A percentile compares a stretch with the other conserved stretches of the same genome.
phyloP scores from a whole-genome alignment of 23 tunicate genomes.

The Phallusia fumigata region DNA sequence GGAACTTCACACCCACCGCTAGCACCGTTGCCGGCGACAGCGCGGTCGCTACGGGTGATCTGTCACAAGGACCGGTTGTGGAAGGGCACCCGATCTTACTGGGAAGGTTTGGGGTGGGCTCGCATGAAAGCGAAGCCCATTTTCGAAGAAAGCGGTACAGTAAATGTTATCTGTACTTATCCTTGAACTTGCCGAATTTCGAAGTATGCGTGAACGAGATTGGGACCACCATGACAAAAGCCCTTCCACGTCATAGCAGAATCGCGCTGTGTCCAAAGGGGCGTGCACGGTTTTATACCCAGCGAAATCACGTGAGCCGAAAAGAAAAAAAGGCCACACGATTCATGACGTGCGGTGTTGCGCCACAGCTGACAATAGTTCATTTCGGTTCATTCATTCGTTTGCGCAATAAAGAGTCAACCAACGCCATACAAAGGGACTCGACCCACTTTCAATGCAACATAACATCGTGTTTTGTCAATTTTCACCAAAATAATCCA shows the following conservation, averaged over 20 bases:
- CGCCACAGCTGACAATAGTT: not conserved
- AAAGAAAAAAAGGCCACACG: constrained; percentile 16
- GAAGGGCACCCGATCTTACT: constrained; percentile 37
- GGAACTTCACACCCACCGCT: constrained; percentile 68
- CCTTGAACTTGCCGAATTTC: constrained; percentile 37
- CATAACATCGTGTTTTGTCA: too few species aligned
- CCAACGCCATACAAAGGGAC: too few species aligned
- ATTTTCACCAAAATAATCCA: too few species aligned
- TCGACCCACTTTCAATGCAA: too few species aligned
- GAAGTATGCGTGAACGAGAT: constrained; percentile 68
- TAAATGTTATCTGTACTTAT: constrained; percentile 61
- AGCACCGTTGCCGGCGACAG: constrained; percentile 55
- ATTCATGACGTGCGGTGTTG: not conserved
- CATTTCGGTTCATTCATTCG: too few species aligned
- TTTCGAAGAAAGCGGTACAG: constrained; percentile 49
- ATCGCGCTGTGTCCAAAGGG: constrained; percentile 22
- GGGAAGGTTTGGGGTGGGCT: constrained; percentile 33
- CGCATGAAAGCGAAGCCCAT: constrained; percentile 55
- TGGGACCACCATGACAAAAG: constrained; percentile 47
- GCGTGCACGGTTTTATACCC: not conserved
- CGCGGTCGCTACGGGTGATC: constrained; percentile 70
- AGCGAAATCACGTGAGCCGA: not conserved
- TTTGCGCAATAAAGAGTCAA: too few species aligned
- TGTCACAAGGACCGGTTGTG: constrained; percentile 57
- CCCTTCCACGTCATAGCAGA: constrained; percentile 80